Conservation (phyloP, 2,888 invertebrate genomes). For the Eledone cirrhosa region DNA sequence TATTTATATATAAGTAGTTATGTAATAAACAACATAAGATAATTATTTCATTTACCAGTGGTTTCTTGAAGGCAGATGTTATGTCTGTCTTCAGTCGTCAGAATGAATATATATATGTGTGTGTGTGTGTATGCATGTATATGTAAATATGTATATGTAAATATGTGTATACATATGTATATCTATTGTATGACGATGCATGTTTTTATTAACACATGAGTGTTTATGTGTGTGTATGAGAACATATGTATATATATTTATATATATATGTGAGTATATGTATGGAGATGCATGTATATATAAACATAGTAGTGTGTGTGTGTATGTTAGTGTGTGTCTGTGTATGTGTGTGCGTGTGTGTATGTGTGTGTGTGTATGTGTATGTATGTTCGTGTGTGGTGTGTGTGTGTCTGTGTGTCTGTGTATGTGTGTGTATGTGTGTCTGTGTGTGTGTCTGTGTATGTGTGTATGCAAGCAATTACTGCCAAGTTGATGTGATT, state of each 20-base stretch:
- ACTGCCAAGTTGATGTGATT: neutral
- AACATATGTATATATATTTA: neutral
- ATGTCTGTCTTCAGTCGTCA: too few relatives aligned
- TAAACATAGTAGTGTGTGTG: neutral
- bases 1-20: neutral
- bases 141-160: constrained; percentile 22
- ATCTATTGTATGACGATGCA: neutral
- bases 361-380: too few relatives aligned
- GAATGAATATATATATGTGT: too few relatives aligned
- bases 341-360: neutral
- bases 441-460: neutral
- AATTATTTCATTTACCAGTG: too few relatives aligned
- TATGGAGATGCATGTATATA: constrained; percentile 17
- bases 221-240: neutral
- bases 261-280: constrained; percentile 12
- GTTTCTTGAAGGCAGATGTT: too few relatives aligned
- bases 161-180: constrained; percentile 31
- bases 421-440: too few relatives aligned
- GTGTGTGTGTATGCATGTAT: neutral
- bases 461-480: neutral
- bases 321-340: neutral
- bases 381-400: too few relatives aligned
- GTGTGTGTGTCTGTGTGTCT: too few relatives aligned
- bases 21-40: neutral
- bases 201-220: neutral